Evolutionary conservation across 2,888 invertebrate genomes (phyloP), one percentile per base, ranked within the genome.

Genomic region (Tetanocera ferruginea): DNA sequence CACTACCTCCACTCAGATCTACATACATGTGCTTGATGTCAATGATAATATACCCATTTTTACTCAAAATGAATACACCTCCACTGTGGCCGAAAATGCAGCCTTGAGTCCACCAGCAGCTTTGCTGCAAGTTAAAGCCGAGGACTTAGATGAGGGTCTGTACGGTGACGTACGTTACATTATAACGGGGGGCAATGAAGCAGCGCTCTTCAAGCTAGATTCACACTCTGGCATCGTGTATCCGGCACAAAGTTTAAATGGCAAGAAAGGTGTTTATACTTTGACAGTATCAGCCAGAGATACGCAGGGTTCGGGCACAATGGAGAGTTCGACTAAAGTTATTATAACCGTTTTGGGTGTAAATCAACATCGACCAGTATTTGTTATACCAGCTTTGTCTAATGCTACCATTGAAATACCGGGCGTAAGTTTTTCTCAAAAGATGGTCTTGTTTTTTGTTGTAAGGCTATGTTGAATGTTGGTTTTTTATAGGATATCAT

Each of bases 21-120:
- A 94, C 85, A 93, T 97, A 62, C 94, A 93, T 88, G 91, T 97
- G 11, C 87, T 92, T 34, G 97, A 98, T 88, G 93, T 95, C n/a
- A 97, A 98, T 89, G 97, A 98, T 89, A 96, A 97, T 89, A 90
- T 94, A 0, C 98, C 98, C 0, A 90, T 93, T 64, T 98, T 98
- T 89, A 93, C 92, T 0, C 94, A 95, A 83, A 92, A 93, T 67
- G 92, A 92, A 9, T 97, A 97, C 89, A 93, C 93, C 83, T 94
- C 94, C 1, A 94, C 94, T 0, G 95, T 97, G 17, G 95, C 95
- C 0, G 97, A 97, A 88, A 97, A 96, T 88, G 91, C 95, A 0
- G 93, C 95, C 14, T 89, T 95, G 23, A 93, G 94, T 86, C 96
- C 97, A 0, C 95, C 96, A 0, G 94, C 96, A 0, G 94, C 95